Evolutionary conservation across 2,888 invertebrate genomes (phyloP).

Genomic region (Zaprionus obscuricornis): DNA sequence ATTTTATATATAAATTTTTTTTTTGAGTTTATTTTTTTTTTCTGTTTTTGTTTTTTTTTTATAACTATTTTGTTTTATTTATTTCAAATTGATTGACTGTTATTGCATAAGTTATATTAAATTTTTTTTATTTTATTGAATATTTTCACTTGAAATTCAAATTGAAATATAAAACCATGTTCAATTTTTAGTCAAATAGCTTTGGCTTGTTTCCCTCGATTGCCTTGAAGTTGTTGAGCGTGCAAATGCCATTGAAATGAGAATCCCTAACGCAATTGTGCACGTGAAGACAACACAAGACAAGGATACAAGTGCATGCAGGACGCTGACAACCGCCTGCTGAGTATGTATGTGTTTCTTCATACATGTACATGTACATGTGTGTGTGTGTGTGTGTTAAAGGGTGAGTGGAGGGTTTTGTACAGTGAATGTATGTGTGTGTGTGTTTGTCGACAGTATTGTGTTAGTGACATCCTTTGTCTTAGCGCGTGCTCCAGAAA

Average conservation of each 20-base stretch:
- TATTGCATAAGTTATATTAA: background rate
- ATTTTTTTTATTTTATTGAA: constrained; percentile 20
- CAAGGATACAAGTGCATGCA: constrained; percentile 29
- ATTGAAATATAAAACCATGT: constrained; percentile 19
- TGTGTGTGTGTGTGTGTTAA: constrained; percentile 1
- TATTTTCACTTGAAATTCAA: constrained; percentile 44
- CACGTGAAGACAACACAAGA: too few relatives aligned
- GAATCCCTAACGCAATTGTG: constrained; percentile 50
- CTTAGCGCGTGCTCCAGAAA: constrained; percentile 58
- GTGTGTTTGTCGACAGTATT: too few relatives aligned
- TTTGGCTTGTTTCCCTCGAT: background rate
- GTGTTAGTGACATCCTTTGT: constrained; percentile 59
- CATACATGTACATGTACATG: background rate
- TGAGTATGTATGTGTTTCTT: constrained; percentile 5
- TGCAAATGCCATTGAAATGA: constrained; percentile 37
- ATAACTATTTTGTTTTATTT: too few relatives aligned
- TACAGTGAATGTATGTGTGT: constrained; percentile 1
- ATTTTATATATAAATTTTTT: too few relatives aligned
- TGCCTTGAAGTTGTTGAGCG: background rate
- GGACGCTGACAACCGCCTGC: constrained; percentile 16
- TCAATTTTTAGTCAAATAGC: background rate
- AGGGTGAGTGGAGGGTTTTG: background rate
- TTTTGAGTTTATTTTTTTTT: too few relatives aligned
- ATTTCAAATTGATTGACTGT: too few relatives aligned
- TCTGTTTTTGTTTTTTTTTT: too few relatives aligned